Percentiles rank a stretch among this genome's conserved stretches.
Conservation (phyloP, 1,140 invertebrate species). For the Camponotus floridanus region DNA sequence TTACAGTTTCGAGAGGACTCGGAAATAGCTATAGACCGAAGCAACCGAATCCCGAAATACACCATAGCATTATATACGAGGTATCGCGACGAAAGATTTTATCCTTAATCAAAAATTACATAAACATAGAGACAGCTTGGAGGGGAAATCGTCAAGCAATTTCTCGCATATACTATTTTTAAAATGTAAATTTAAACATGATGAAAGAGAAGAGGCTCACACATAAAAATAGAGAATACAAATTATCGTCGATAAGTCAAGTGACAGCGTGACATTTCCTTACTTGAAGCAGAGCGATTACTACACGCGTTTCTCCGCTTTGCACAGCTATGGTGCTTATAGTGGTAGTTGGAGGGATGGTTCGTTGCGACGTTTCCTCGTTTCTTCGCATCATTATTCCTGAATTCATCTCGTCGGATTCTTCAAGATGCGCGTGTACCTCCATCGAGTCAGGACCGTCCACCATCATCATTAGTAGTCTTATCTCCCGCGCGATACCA, state of each 20-base stretch:
- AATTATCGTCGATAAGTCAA: not conserved
- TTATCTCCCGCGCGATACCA: conserved; percentile 53
- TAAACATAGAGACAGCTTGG: not conserved
- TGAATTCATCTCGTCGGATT: conserved; percentile 70
- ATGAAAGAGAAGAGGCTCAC: not conserved
- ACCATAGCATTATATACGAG: conserved; percentile 65
- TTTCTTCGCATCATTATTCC: conserved; percentile 64
- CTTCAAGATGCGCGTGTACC: conserved; percentile 69
- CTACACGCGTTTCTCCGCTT: conserved; percentile 94
- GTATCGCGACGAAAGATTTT: not conserved
- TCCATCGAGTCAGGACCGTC: conserved; percentile 80
- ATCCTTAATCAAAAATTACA: conserved; percentile 14
- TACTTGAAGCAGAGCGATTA: conserved; percentile 96
- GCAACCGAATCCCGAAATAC: conserved; percentile 72
- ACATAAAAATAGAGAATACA: not conserved
- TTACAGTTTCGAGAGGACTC: conserved; percentile 77
- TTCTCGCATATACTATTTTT: too few relatives aligned
- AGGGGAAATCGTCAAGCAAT: not conserved
- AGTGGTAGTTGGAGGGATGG: conserved; percentile 88
- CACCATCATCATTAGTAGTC: conserved; percentile 77
- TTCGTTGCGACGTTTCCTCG: conserved; percentile 71
- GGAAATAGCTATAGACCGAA: conserved; percentile 77
- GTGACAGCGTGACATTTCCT: conserved; percentile 80
- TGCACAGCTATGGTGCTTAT: conserved; percentile 97
- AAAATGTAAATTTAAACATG: too few relatives aligned